Conservation (phyloP, 2,113 vertebrate species). For the Otolemur garnettii region DNA sequence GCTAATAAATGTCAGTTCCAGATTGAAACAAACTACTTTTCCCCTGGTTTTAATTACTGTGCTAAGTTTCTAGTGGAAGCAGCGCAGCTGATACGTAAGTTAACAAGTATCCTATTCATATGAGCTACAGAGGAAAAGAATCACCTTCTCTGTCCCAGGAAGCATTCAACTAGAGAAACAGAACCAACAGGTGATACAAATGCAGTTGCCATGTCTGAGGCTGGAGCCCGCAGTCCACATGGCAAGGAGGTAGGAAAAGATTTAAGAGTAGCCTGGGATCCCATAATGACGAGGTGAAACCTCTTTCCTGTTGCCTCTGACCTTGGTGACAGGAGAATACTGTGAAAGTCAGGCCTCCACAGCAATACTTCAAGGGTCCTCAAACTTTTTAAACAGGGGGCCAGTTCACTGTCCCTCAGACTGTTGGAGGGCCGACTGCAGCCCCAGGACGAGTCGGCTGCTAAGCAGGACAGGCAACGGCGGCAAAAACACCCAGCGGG, state of each 20-base stretch:
- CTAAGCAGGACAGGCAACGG: too few species aligned
- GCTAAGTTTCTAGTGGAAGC: neutral
- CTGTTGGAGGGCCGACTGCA: too few species aligned
- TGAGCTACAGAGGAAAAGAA: neutral
- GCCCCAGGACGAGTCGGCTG: too few species aligned
- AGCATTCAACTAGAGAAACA: neutral
- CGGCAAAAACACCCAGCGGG: too few species aligned
- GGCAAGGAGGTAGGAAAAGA: neutral
- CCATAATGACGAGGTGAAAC: neutral
- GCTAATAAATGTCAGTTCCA: neutral
- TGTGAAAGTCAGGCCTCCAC: neutral
- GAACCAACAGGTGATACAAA: neutral
- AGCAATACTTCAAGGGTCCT: neutral
- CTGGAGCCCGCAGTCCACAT: neutral
- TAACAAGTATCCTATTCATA: neutral
- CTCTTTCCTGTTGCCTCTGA: neutral
- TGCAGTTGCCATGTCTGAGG: neutral
- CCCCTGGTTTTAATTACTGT: neutral
- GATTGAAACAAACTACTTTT: neutral
- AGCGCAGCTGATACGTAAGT: neutral
- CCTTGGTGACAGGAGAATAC: neutral
- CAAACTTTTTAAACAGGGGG: too few species aligned
- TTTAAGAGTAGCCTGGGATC: neutral
- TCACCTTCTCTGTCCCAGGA: neutral
- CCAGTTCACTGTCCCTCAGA: too few species aligned